phyloP scores from a whole-genome alignment of 2,888 invertebrate species.

The Heliconius sara region DNA sequence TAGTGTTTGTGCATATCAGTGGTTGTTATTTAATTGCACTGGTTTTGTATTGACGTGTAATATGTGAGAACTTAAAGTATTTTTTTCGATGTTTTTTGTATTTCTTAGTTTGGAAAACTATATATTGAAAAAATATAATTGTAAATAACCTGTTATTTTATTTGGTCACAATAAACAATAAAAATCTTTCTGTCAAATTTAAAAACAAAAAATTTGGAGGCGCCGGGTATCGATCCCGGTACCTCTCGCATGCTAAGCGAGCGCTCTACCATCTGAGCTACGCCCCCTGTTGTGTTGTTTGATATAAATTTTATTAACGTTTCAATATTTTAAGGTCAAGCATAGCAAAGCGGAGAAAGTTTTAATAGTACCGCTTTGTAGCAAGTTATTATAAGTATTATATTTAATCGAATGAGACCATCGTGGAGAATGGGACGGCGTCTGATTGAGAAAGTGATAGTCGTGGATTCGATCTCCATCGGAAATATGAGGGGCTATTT shows the following conservation, averaged over 20 bases:
- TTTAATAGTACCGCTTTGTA: neutral
- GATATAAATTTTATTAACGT: conserved; percentile 42
- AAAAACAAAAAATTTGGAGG: conserved; percentile 63
- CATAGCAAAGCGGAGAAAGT: neutral
- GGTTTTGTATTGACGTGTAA: neutral
- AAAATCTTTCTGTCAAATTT: neutral
- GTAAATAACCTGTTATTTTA: neutral
- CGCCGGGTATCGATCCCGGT: conserved; percentile 61
- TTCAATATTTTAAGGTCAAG: neutral
- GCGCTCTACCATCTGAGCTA: conserved; percentile 44
- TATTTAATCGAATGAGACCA: neutral
- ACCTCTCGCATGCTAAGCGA: conserved; percentile 46
- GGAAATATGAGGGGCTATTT: neutral
- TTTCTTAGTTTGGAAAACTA: neutral
- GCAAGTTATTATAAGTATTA: neutral
- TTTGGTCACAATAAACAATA: too few species aligned
- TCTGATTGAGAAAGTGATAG: too few species aligned
- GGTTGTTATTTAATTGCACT: neutral
- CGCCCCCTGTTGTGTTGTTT: conserved; percentile 60
- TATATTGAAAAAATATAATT: neutral
- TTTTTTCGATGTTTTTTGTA: neutral
- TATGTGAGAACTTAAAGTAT: neutral
- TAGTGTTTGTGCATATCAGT: conserved; percentile 6
- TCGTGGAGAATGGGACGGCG: neutral
- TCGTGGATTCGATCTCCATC: neutral